These are phyloP conservation scores for Hemicentrotus pulcherrimus DNA, from an alignment of 35 echinoderm and acorn worm species.

Conservation along the genomic window DNA sequence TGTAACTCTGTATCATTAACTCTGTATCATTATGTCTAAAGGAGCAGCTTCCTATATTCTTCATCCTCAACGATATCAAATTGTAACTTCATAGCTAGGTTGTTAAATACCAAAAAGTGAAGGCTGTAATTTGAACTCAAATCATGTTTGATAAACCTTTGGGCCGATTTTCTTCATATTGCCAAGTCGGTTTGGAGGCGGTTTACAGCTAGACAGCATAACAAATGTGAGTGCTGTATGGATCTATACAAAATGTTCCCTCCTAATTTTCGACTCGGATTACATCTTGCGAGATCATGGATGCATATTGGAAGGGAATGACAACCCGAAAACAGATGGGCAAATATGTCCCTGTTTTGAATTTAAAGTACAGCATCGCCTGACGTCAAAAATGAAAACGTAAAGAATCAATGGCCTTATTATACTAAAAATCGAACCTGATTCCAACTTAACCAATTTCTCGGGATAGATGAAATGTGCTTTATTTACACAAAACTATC, in stretches of 20 bases:
- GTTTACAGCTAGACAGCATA: background rate
- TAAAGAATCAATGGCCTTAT: background rate
- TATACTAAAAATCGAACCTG: background rate
- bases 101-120: background rate
- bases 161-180: background rate
- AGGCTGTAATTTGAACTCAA: background rate
- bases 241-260: background rate
- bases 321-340: background rate
- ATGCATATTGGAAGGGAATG: background rate
- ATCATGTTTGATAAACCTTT: background rate
- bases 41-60: background rate
- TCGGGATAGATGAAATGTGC: no score
- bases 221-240: background rate
- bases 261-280: background rate
- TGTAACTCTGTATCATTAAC: background rate
- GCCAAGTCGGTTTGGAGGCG: background rate
- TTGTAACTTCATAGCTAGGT: background rate
- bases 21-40: background rate
- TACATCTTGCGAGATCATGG: background rate
- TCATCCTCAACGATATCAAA: background rate
- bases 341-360: background rate
- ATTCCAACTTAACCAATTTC: background rate
- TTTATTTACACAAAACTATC: no score
- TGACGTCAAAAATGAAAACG: background rate
- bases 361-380: background rate